Evolutionary conservation across 2,113 vertebrate genomes (phyloP), one percentile per base, ranked within the genome.

Genomic region (Beaufortia kweichowensis): DNA sequence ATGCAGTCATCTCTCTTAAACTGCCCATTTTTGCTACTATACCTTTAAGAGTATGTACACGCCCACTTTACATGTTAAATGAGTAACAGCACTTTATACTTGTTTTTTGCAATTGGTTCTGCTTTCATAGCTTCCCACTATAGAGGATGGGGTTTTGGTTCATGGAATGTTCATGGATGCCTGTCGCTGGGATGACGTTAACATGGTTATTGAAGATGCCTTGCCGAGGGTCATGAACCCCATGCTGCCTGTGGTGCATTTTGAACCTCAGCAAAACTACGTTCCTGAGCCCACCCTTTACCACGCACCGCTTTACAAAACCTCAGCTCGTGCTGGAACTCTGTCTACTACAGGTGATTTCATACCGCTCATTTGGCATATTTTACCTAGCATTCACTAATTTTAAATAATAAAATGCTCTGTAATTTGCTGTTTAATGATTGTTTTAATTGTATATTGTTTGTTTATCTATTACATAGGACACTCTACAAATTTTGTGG

Each of bases 101-200:
- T 35, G 33, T 35, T 35, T 35, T 35, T 35, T 35, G 33, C 4
- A 3, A 35, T 35, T 35, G 33, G n/a, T n/a, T n/a, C n/a, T n/a
- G n/a, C n/a, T n/a, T n/a, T n/a, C 50, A 65, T 84, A 94, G 93
- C 72, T 95, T 61, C 90, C 92, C 0, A 76, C 79, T 73, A 88
- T 90, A 0, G 74, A 92, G 62, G 88, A 94, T 6, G 92, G 93
- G 0, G 89, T 94, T 0, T 76, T 95, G 0, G 90, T 94, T 24
- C 93, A 94, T 1, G 93, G 91, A 0, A 93, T 94, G 86, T 90
- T 92, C 85, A 94, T 95, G 91, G 93, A 93, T 53, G 86, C 90
- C 59, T 87, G 89, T 68, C 90, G 91, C 67, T 95, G 93, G 93
- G 88, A 94, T 0, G 83, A 93, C 65, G 35, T 80, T 1, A 56